A percentile compares a stretch with the other conserved stretches of the same genome.
Evolutionary conservation across 1,140 invertebrate species (phyloP).

Genomic region (Onthophagus taurus): DNA sequence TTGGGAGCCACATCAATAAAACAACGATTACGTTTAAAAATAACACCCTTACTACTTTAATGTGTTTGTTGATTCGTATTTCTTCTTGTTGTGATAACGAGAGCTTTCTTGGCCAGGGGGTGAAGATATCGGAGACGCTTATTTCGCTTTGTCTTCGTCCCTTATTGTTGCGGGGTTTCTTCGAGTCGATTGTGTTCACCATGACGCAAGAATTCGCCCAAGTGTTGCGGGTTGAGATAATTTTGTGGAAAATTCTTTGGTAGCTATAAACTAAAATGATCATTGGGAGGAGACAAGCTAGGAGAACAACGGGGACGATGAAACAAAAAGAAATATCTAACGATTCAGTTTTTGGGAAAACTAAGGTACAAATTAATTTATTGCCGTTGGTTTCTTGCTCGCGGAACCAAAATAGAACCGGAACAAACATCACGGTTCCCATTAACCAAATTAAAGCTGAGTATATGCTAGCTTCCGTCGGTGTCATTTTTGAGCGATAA

Average conservation of each 20-base stretch:
- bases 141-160: conserved; percentile 41
- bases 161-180: conserved; percentile 18
- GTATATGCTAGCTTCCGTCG: conserved; percentile 36
- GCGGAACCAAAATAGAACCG: conserved; percentile 46
- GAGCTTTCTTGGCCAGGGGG: conserved; percentile 41
- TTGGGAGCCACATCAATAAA: conserved; percentile 51
- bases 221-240: conserved; percentile 42
- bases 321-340: conserved; percentile 45
- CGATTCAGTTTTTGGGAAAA: conserved; percentile 43
- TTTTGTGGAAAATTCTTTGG: conserved; percentile 47
- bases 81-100: conserved; percentile 45
- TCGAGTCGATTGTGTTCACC: conserved; percentile 18
- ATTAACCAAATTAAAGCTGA: conserved; percentile 42
- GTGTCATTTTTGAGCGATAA: conserved; percentile 45
- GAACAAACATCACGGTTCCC: conserved; percentile 42
- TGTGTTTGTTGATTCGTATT: conserved; percentile 44
- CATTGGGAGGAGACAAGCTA: conserved; percentile 48
- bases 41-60: conserved; percentile 46
- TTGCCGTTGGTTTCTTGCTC: conserved; percentile 26
- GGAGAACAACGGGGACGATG: conserved; percentile 42
- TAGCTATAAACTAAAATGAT: conserved; percentile 47
- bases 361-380: conserved; percentile 43
- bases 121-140: conserved; percentile 41
- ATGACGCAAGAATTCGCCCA: conserved; percentile 44
- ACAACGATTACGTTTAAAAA: conserved; percentile 49